Evolutionary conservation across 2,888 invertebrate species (phyloP).

Genomic region (Tipula unca): DNA sequence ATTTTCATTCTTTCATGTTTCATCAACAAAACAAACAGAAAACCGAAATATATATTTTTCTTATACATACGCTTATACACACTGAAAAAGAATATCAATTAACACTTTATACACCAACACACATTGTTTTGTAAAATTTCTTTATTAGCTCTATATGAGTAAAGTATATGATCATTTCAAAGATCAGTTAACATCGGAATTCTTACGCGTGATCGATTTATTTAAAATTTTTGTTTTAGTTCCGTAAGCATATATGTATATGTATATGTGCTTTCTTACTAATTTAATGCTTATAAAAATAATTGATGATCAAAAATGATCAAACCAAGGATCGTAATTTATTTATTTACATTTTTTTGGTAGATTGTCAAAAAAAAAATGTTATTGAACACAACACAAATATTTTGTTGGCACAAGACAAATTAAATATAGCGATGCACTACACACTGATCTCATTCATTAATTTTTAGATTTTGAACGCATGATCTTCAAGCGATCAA

Average conservation of each 20-base stretch:
- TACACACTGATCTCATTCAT: not conserved
- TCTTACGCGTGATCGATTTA: not conserved
- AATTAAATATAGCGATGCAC: not conserved
- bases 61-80: not conserved
- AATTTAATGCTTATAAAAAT: not conserved
- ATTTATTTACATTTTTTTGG: not conserved
- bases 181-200: not conserved
- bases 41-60: not conserved
- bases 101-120: not conserved
- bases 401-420: not conserved
- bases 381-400: not conserved
- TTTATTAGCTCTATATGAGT: not conserved
- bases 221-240: not conserved
- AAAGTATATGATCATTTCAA: not conserved
- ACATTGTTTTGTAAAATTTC: not conserved
- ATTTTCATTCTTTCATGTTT: not conserved
- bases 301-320: not conserved
- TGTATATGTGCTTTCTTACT: not conserved
- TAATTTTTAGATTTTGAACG: not conserved
- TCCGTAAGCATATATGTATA: not conserved
- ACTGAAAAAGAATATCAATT: not conserved
- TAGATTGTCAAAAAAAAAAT: not conserved
- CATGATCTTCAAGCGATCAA: not conserved
- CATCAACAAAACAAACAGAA: not conserved
- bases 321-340: not conserved